phyloP scores from a whole-genome alignment of 1,140 invertebrate genomes.

The Harpegnathos saltator region DNA sequence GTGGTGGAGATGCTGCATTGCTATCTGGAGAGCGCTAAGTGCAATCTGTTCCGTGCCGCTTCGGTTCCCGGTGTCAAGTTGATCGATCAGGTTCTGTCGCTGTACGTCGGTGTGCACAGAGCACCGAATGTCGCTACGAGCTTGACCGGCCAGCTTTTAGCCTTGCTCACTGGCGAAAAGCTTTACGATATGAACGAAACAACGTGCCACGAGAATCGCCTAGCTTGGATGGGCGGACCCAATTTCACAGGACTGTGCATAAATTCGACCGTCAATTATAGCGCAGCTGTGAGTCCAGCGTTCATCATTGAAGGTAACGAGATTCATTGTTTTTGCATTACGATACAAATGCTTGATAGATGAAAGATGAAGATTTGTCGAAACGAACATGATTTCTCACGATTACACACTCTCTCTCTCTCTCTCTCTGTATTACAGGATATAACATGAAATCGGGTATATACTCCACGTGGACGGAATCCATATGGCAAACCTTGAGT shows the following conservation, averaged over 20 bases:
- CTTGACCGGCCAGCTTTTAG: conserved; percentile 86
- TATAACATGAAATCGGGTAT: conserved; percentile 92
- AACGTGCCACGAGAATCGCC: conserved; percentile 79
- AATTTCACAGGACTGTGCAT: conserved; percentile 91
- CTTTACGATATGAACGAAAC: conserved; percentile 79
- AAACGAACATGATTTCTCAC: neutral
- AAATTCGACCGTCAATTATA: conserved; percentile 91
- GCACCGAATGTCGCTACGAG: conserved; percentile 83
- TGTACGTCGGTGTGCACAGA: conserved; percentile 88
- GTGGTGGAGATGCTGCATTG: conserved; percentile 92
- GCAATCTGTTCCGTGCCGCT: conserved; percentile 88
- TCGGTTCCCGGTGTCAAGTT: conserved; percentile 83
- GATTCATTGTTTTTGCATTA: neutral
- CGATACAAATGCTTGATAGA: neutral
- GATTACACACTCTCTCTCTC: too few species aligned
- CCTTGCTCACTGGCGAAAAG: conserved; percentile 87
- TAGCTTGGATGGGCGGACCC: conserved; percentile 87
- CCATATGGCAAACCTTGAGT: conserved; percentile 91
- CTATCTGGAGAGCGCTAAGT: conserved; percentile 91
- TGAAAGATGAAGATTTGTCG: neutral
- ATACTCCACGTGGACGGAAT: conserved; percentile 97
- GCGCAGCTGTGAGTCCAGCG: conserved; percentile 92
- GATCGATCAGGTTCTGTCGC: conserved; percentile 79
- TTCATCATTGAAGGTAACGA: conserved; percentile 90
- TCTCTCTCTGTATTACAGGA: conserved; percentile 84